Conservation (phyloP, 2,113 vertebrate genomes). For the cat (Felis catus) region F.catus_Fca126_mat1.0 CM031416.1:146355501-146356000, state of each 20-base stretch:
- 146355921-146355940: not conserved
- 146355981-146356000: not conserved
- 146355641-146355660: too few species aligned
- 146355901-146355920: not conserved
- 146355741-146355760: not conserved
- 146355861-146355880: not conserved
- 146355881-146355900: not conserved
- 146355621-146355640: too few species aligned
- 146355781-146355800: not conserved
- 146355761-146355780: not conserved
- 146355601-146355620: too few species aligned
- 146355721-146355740: slow-evolving; percentile 12
- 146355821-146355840: not conserved
- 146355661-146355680: too few species aligned
- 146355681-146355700: not conserved
- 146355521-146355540: too few species aligned
- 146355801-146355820: not conserved
- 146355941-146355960: not conserved
- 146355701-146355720: not conserved
- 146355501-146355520: too few species aligned
- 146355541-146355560: too few species aligned
- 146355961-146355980: not conserved
- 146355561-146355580: too few species aligned
- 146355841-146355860: not conserved
- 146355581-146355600: too few species aligned